Evolutionary conservation across 2,888 invertebrate genomes (phyloP).

Genomic region (Oligia strigilis): DNA sequence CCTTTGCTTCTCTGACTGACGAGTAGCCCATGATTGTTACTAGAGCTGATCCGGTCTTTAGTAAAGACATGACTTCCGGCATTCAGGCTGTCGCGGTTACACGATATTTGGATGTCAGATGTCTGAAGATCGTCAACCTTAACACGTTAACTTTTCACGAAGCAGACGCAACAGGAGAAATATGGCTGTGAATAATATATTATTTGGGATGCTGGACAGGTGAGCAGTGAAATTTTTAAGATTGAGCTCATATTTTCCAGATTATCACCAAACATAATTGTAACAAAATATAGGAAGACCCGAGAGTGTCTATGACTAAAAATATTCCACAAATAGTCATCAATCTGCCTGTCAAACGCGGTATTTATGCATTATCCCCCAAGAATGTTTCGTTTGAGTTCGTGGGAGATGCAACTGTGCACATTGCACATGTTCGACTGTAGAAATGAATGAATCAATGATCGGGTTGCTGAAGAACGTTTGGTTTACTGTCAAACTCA

Average conservation of each 20-base stretch:
- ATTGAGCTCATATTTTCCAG: background rate
- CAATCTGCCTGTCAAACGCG: constrained; percentile 25
- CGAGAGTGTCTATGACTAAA: constrained; percentile 1
- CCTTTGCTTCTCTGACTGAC: constrained; percentile 64
- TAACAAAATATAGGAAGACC: background rate
- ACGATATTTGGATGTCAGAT: background rate
- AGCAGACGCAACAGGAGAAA: background rate
- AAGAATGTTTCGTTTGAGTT: constrained; percentile 29
- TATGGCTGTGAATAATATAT: background rate
- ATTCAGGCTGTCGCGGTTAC: background rate
- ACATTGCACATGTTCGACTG: constrained; percentile 13
- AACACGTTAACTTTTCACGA: background rate
- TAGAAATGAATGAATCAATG: background rate
- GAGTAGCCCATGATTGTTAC: constrained; percentile 31
- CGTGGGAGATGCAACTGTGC: constrained; percentile 50
- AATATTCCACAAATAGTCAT: constrained; percentile 13
- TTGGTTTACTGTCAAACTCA: background rate
- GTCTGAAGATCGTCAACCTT: background rate
- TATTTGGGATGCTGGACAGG: background rate
- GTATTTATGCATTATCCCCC: constrained; percentile 47
- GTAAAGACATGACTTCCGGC: constrained; percentile 2
- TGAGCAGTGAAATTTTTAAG: background rate
- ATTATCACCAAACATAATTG: background rate
- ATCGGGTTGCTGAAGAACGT: background rate
- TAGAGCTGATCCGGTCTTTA: constrained; percentile 29